Conservation (phyloP, 2,888 invertebrate species). For the Archaeoteleia sp. region DNA sequence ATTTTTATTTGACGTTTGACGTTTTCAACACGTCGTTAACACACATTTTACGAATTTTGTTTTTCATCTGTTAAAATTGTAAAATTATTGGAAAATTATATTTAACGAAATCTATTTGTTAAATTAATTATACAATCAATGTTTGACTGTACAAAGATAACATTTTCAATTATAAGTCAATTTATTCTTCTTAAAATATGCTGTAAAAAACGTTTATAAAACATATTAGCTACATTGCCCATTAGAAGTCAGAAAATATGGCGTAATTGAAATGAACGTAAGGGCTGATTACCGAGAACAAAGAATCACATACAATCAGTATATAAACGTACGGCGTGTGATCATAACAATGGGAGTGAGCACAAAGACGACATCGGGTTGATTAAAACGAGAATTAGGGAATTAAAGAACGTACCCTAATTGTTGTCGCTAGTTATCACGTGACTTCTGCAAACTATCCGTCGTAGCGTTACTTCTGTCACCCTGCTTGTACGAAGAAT, state of each 20-base stretch:
- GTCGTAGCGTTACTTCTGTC: conserved; percentile 48
- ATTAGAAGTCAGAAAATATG: conserved; percentile 17
- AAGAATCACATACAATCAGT: conserved; percentile 52
- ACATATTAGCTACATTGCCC: conserved; percentile 11
- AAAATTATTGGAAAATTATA: conserved; percentile 2
- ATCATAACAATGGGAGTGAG: conserved; percentile 62
- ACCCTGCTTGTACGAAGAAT: conserved; percentile 30
- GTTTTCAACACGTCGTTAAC: conserved; percentile 27
- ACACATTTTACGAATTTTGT: conserved; percentile 4
- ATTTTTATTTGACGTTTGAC: conserved; percentile 29
- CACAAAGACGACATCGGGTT: conserved; percentile 63
- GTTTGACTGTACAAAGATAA: background rate
- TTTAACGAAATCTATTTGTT: too few species aligned
- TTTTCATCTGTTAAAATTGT: conserved; percentile 1
- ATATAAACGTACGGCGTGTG: conserved; percentile 60
- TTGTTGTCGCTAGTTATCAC: conserved; percentile 56
- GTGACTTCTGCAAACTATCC: conserved; percentile 50
- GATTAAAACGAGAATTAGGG: conserved; percentile 71
- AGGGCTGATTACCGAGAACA: conserved; percentile 69
- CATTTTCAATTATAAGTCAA: background rate
- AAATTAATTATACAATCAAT: too few species aligned
- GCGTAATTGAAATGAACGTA: conserved; percentile 53
- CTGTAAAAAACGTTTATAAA: background rate
- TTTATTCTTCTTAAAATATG: background rate
- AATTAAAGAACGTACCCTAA: conserved; percentile 63